Percentiles rank a stretch among this genome's conserved stretches.
Evolutionary conservation across 2,797 vertebrate genomes (phyloP).

Genomic region (Pipistrellus pygmaeus): DNA sequence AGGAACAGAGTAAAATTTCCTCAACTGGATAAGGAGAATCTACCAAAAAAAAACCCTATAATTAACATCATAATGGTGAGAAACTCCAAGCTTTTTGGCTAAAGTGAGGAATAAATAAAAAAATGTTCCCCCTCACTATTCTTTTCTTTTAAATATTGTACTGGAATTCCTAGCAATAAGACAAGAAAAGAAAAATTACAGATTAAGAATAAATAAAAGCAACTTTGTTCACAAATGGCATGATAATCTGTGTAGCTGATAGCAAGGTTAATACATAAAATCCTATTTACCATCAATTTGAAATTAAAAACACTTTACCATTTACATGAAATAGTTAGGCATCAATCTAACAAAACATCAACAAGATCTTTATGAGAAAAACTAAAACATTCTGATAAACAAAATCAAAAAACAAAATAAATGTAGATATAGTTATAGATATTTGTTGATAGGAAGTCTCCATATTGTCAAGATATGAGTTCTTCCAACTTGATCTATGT

Average conservation of each 20-base stretch:
- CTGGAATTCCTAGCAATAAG: not conserved
- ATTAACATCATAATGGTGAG: not conserved
- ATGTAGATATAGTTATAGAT: not conserved
- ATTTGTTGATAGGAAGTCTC: not conserved
- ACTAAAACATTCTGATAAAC: not conserved
- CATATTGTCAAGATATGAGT: not conserved
- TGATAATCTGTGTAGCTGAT: not conserved
- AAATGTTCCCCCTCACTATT: not conserved
- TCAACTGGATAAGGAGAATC: not conserved
- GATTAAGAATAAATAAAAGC: not conserved
- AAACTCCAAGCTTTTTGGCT: not conserved
- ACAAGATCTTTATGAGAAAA: not conserved
- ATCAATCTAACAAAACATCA: not conserved
- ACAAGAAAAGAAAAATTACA: not conserved
- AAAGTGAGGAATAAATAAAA: not conserved
- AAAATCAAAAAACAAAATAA: not conserved
- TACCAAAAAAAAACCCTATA: not conserved
- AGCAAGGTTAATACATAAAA: constrained; percentile 9
- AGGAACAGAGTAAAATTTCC: not conserved
- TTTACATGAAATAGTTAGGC: constrained; percentile 11
- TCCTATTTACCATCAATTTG: not conserved
- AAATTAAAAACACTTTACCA: constrained; percentile 13
- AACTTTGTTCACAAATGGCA: not conserved
- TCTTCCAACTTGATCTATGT: not conserved
- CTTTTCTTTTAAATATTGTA: not conserved